phyloP scores from a whole-genome alignment of 2,113 vertebrate species.

The Menura novaehollandiae region DNA sequence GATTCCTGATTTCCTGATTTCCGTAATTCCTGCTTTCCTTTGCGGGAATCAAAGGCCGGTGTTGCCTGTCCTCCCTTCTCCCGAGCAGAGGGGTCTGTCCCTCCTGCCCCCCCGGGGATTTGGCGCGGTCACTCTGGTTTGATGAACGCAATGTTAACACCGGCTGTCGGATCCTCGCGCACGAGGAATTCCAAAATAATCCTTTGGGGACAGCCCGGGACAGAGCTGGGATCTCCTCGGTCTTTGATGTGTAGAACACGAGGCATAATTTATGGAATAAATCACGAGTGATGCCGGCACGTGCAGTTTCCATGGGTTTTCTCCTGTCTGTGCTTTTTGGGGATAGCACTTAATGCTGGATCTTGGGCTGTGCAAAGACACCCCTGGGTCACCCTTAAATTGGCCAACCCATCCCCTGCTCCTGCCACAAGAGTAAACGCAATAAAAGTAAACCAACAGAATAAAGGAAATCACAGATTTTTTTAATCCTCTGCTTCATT shows the following conservation, averaged over 20 bases:
- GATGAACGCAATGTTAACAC: not conserved
- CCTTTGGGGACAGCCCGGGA: not conserved
- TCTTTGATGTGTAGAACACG: not conserved
- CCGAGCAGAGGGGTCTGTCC: not conserved
- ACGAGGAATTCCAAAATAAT: not conserved
- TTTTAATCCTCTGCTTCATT: not conserved
- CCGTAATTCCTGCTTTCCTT: not conserved
- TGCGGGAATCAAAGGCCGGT: not conserved
- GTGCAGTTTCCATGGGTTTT: not conserved
- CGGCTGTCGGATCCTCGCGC: not conserved
- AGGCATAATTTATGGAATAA: not conserved
- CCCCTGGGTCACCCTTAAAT: not conserved
- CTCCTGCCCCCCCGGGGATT: not conserved
- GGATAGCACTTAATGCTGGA: not conserved
- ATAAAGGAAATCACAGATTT: not conserved
- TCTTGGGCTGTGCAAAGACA: not conserved
- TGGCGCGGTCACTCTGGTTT: not conserved
- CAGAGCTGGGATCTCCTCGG: not conserved
- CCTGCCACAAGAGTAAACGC: rapidly evolving
- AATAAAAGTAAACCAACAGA: not conserved
- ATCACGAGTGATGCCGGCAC: not conserved
- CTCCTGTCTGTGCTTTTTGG: not conserved
- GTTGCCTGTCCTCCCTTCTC: not conserved
- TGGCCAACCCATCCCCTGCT: rapidly evolving
- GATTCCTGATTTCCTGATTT: too few species aligned